A percentile compares a stretch with the other conserved stretches of the same genome.
These are phyloP conservation scores for Diplolepis rosae DNA, from an alignment of 2,888 invertebrate species.

Conservation along the genomic window DNA sequence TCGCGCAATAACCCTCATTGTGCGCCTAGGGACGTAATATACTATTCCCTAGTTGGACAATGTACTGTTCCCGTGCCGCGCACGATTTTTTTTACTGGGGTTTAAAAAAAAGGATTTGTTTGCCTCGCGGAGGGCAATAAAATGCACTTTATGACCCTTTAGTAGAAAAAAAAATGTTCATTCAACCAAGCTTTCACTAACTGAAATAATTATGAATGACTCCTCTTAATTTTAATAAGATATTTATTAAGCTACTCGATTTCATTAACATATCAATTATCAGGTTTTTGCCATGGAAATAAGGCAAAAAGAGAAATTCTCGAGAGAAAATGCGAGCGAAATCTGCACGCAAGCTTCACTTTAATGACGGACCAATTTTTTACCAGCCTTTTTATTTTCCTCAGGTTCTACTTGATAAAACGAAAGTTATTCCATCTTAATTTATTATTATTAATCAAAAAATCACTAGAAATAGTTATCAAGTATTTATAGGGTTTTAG, in stretches of 20 bases:
- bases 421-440: background rate
- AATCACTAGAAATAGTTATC: too few species aligned
- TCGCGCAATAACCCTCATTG: too few species aligned
- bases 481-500: too few species aligned
- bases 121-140: too few species aligned
- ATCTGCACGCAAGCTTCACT: conserved; percentile 10
- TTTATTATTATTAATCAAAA: too few species aligned
- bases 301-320: background rate
- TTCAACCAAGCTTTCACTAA: too few species aligned
- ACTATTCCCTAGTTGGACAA: too few species aligned
- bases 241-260: background rate
- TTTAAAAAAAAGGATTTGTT: too few species aligned
- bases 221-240: background rate
- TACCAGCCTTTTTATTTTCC: background rate
- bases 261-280: background rate
- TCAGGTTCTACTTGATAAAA: background rate
- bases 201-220: background rate
- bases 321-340: conserved; percentile 1
- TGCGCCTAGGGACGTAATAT: too few species aligned
- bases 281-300: background rate
- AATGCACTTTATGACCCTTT: too few species aligned
- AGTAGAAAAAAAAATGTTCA: background rate
- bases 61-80: too few species aligned
- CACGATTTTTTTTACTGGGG: too few species aligned
- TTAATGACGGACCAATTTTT: background rate